Percentiles rank a stretch among this genome's conserved stretches.
These are phyloP conservation scores for Sepiola atlantica DNA, from an alignment of 2,888 invertebrate genomes.

Conservation along the genomic window DNA sequence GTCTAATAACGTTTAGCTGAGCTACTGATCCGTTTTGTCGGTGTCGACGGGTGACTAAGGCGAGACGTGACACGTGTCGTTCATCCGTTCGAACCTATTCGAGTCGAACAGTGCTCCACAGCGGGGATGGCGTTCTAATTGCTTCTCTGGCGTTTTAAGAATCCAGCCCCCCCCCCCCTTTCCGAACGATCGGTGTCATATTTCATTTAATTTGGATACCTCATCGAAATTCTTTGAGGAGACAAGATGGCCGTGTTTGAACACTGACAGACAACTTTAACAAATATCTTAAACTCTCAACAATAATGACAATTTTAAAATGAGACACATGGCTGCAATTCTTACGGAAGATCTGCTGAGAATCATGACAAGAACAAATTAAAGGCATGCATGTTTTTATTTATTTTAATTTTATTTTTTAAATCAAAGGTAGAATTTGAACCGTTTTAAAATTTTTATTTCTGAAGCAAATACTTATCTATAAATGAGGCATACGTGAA, in stretches of 20 bases:
- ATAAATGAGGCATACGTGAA: too few relatives aligned
- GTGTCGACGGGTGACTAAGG: not conserved
- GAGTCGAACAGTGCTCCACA: not conserved
- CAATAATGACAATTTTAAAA: not conserved
- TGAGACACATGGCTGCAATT: not conserved
- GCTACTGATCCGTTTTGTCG: not conserved
- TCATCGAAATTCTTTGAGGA: not conserved
- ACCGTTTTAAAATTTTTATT: too few relatives aligned
- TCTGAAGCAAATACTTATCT: too few relatives aligned
- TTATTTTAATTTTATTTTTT: too few relatives aligned
- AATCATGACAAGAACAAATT: too few relatives aligned
- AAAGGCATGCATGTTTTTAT: too few relatives aligned
- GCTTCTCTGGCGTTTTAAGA: not conserved
- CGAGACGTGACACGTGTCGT: not conserved
- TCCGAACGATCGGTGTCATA: not conserved
- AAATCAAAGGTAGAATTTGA: too few relatives aligned
- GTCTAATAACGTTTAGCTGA: not conserved
- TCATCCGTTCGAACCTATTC: not conserved
- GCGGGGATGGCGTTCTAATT: not conserved
- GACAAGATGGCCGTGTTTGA: not conserved
- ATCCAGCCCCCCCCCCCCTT: not conserved
- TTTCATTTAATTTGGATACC: not conserved
- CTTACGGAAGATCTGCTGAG: not conserved
- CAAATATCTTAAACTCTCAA: not conserved
- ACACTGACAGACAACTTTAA: not conserved